Evolutionary conservation across 2,797 vertebrate genomes (phyloP).

Genomic region (Tenualosa ilisha): DNA sequence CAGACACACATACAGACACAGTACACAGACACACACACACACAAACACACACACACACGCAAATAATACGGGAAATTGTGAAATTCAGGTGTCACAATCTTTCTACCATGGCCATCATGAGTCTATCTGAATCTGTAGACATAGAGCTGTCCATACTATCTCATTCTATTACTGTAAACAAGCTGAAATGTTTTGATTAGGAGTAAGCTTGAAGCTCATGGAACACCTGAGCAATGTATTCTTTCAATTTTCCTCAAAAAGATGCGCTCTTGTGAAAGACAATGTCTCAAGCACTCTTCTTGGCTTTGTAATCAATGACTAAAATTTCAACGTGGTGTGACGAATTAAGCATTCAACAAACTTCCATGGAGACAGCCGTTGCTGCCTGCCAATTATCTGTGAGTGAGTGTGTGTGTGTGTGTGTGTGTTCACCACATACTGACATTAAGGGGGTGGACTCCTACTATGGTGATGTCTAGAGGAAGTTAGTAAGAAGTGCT

Average conservation of each 20-base stretch:
- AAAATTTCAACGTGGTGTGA: neutral
- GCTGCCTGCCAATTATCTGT: neutral
- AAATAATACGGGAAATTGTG: neutral
- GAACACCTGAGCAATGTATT: neutral
- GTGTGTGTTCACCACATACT: neutral
- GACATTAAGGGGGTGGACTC: neutral
- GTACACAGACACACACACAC: neutral
- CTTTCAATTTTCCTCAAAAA: too few relatives aligned
- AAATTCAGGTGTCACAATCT: too few relatives aligned
- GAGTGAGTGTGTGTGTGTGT: too few relatives aligned
- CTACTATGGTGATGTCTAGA: neutral
- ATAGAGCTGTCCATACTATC: too few relatives aligned
- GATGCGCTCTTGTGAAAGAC: neutral
- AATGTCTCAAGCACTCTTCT: neutral
- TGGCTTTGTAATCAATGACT: neutral
- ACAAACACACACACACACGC: neutral
- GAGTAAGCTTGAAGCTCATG: neutral
- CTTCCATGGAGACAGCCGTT: neutral
- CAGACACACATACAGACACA: neutral
- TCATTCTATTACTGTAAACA: too few relatives aligned
- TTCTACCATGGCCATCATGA: too few relatives aligned
- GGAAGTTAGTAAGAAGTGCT: conserved; percentile 25
- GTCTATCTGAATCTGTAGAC: too few relatives aligned
- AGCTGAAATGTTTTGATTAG: too few relatives aligned
- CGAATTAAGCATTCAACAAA: neutral